phyloP scores from a whole-genome alignment of 2,888 invertebrate species.

The Rotaria socialis region DNA sequence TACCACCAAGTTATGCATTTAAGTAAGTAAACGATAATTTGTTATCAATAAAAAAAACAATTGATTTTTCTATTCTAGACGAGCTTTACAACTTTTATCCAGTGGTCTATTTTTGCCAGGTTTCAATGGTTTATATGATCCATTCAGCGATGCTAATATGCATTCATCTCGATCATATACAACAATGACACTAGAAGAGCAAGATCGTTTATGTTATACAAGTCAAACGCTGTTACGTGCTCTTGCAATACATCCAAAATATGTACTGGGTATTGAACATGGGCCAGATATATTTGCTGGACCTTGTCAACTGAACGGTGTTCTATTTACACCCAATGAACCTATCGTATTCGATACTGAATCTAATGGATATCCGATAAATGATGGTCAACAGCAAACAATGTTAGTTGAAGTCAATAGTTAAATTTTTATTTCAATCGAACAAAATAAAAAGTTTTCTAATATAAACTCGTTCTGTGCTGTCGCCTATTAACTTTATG shows the following conservation, averaged over 20 bases:
- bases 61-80: constrained; percentile 59
- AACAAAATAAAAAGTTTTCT: too few relatives aligned
- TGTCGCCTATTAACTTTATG: not conserved
- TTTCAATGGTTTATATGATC: constrained; percentile 75
- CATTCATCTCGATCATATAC: constrained; percentile 83
- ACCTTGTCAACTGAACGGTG: not conserved
- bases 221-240: constrained; percentile 87
- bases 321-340: not conserved
- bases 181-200: constrained; percentile 78
- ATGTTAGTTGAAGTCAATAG: not conserved
- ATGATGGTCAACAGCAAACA: not conserved
- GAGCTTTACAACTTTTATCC: constrained; percentile 82
- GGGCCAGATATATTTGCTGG: constrained; percentile 21
- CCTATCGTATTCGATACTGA: not conserved
- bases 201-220: constrained; percentile 82
- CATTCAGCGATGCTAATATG: constrained; percentile 56
- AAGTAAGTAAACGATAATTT: constrained; percentile 52
- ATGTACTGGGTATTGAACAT: not conserved
- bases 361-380: not conserved
- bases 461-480: not conserved
- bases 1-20: constrained; percentile 86
- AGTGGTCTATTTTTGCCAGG: constrained; percentile 92
- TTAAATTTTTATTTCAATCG: not conserved
- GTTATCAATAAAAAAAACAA: not conserved
- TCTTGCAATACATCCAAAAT: constrained; percentile 62